These are phyloP conservation scores for Apodemus agrarius DNA, from an alignment of 2,797 vertebrate genomes.

Conservation along the genomic window DNA sequence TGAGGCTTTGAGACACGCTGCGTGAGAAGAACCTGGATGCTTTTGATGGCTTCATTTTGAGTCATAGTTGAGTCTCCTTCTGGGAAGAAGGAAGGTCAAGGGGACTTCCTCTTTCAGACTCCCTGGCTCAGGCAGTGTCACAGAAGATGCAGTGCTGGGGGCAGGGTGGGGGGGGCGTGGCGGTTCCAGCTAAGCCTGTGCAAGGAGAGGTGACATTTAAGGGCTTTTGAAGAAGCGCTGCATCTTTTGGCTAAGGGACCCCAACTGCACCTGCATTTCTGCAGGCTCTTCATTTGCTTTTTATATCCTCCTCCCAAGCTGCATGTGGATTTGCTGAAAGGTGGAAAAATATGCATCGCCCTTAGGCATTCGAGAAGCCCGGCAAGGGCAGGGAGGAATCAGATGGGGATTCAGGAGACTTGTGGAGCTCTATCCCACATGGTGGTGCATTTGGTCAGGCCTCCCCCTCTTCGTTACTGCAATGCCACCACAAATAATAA, in stretches of 20 bases:
- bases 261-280: slow-evolving; percentile 74
- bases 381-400: background rate
- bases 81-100: slow-evolving; percentile 67
- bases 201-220: slow-evolving; percentile 57
- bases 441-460: background rate
- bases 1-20: slow-evolving; percentile 51
- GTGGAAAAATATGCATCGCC: slow-evolving; percentile 61
- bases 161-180: no score
- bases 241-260: slow-evolving; percentile 66
- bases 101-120: slow-evolving; percentile 61
- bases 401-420: background rate
- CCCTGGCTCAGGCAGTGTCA: background rate
- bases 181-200: background rate
- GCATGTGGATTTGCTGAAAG: slow-evolving; percentile 69
- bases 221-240: slow-evolving; percentile 73
- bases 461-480: background rate
- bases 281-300: slow-evolving; percentile 76
- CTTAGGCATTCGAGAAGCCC: background rate
- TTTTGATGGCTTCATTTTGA: slow-evolving; percentile 63
- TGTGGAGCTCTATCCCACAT: background rate
- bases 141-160: slow-evolving; percentile 37
- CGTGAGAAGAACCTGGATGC: slow-evolving; percentile 26
- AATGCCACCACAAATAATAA: background rate
- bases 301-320: slow-evolving; percentile 59
- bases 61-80: slow-evolving; percentile 42